Evolutionary conservation across 2,113 vertebrate genomes (phyloP), one percentile per base, ranked within the genome.

Genomic region (Rhadina sibilatrix): DNA sequence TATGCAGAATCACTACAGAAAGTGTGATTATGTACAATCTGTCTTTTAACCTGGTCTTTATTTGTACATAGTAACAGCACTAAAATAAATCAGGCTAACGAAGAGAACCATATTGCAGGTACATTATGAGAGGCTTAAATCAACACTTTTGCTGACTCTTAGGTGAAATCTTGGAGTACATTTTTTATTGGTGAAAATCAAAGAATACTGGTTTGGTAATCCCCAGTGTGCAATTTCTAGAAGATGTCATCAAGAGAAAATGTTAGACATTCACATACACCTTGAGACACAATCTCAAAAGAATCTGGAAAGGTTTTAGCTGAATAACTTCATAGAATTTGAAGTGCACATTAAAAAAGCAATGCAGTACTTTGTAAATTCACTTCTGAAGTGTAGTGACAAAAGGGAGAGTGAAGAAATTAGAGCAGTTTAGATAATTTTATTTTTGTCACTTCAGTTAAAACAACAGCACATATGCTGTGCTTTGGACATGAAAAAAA

Each of bases 331-430:
- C 11, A 77, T 31, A 33, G 76, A 90, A 63, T 86, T 63, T 96
- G 61, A 95, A 89, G 27, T 23, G 19, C 31, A 42, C 18, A 65
- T 84, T 91, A 85, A 93, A 94, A 92, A 94, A 85, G 9, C 25
- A 93, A 10, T 30, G 21, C n/a, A 46, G 25, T 79, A 75, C n/a
- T 91, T 84, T 42, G 70, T 69, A 89, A 93, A 94, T 84, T 85
- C 63, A 56, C 49, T 72, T 83, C 31, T 92, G 52, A 88, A 86
- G 21, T 56, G 17, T 23, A 75, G 52, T 47, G 38, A 89, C 64
- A 84, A 97, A 93, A 92, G 21, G 23, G 21, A 90, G 49, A 70
- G 22, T 40, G 40, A 78, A 79, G 52, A 91, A 89, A 93, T 93
- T 93, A 93, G 16, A 91, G 22, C 65, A 84, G 31, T 92, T 94